phyloP scores from a whole-genome alignment of 2,888 invertebrate genomes.

The Diadegma fenestrale region DNA sequence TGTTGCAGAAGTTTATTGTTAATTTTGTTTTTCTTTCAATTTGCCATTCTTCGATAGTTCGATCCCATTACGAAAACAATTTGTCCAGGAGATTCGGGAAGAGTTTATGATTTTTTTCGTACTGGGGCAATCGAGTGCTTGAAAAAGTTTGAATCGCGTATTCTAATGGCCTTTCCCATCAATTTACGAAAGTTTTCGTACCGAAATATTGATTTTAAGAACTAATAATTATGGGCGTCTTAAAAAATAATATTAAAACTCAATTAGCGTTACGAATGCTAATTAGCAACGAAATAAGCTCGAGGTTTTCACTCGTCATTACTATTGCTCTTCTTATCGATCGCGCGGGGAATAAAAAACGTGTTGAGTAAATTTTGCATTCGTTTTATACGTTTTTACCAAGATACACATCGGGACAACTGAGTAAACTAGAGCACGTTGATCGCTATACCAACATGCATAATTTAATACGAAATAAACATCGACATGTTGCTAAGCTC shows the following conservation, averaged over 20 bases:
- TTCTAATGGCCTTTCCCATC: neutral
- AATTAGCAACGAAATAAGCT: neutral
- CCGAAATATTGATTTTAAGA: neutral
- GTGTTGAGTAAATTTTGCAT: constrained; percentile 7
- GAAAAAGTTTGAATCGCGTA: neutral
- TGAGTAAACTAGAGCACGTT: constrained; percentile 48
- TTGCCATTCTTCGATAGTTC: neutral
- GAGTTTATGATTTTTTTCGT: neutral
- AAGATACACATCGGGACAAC: constrained; percentile 6
- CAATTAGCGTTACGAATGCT: neutral
- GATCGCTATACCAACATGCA: neutral
- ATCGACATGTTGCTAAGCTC: neutral
- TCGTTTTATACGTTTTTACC: constrained; percentile 2
- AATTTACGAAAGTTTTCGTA: neutral
- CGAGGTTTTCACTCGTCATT: neutral
- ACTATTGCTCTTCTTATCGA: constrained; percentile 6
- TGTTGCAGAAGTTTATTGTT: neutral
- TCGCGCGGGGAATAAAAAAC: constrained; percentile 14
- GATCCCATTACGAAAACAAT: neutral
- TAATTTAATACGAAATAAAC: constrained; percentile 8
- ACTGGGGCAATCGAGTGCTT: neutral
- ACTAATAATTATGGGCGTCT: neutral
- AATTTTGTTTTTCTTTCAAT: neutral
- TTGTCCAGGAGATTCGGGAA: neutral
- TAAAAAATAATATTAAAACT: neutral